These are phyloP conservation scores for Ypsolopha scabrella DNA, from an alignment of 2,888 invertebrate species.

Conservation along the genomic window DNA sequence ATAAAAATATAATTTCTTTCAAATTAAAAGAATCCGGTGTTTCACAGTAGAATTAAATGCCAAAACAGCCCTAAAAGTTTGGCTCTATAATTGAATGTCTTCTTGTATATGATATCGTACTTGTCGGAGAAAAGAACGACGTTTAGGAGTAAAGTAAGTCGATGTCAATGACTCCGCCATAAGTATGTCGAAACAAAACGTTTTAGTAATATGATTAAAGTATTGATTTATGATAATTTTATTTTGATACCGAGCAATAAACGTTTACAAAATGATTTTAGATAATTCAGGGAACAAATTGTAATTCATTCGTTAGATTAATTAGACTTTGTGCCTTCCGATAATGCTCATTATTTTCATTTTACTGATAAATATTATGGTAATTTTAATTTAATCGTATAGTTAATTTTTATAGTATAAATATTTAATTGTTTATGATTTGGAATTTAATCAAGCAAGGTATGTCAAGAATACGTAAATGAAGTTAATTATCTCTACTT, in stretches of 20 bases:
- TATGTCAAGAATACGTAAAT: conserved; percentile 10
- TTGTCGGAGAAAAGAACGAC: conserved; percentile 1
- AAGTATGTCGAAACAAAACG: conserved; percentile 37
- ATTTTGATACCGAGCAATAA: conserved; percentile 2
- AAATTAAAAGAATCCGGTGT: too few species aligned
- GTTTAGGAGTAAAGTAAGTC: conserved; percentile 29
- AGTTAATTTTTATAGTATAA: conserved; percentile 15
- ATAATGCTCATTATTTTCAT: conserved; percentile 35
- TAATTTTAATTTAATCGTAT: conserved; percentile 12
- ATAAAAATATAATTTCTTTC: too few species aligned
- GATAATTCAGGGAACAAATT: conserved; percentile 22
- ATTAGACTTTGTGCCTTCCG: conserved; percentile 37
- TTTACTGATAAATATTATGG: conserved; percentile 27
- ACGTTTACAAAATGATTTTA: not conserved
- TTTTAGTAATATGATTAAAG: conserved; percentile 9
- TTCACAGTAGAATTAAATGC: too few species aligned
- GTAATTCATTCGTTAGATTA: conserved; percentile 13
- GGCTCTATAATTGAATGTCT: too few species aligned
- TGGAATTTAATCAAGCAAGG: conserved; percentile 11
- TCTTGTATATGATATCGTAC: not conserved
- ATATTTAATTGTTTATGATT: conserved; percentile 13
- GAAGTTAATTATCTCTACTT: not conserved
- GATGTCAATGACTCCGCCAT: conserved; percentile 57
- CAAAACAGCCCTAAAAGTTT: too few species aligned
- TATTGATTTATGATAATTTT: not conserved